These are phyloP conservation scores for Meles meles DNA, from an alignment of 2,113 vertebrate species.

Conservation along the genomic window DNA sequence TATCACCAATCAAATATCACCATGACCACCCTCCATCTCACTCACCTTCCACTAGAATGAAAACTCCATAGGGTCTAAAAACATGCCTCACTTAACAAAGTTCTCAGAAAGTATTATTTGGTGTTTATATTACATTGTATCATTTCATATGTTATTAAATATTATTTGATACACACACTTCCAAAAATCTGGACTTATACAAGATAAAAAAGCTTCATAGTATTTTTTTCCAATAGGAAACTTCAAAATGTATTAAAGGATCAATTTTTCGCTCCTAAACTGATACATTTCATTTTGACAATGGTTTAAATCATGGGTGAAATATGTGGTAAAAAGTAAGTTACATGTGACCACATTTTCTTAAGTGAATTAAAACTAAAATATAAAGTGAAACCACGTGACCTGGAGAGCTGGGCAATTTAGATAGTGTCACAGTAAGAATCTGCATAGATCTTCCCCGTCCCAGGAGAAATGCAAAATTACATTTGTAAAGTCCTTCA, in stretches of 20 bases:
- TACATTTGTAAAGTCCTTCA: neutral
- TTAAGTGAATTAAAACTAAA: neutral
- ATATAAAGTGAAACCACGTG: neutral
- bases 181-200: neutral
- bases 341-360: neutral
- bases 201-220: neutral
- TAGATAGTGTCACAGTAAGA: neutral
- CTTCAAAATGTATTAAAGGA: neutral
- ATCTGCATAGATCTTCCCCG: neutral
- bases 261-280: neutral
- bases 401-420: neutral
- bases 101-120: neutral
- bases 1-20: neutral
- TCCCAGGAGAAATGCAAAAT: neutral
- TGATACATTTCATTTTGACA: neutral
- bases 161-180: neutral
- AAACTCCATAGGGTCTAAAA: neutral
- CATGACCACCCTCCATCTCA: neutral
- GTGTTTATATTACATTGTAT: neutral
- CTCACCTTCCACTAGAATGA: fast-evolving
- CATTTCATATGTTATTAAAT: neutral
- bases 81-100: neutral
- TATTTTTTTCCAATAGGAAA: neutral
- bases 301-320: neutral
- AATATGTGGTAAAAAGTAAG: neutral